Percentiles rank a stretch among this genome's conserved stretches.
phyloP scores from a whole-genome alignment of 2,888 invertebrate species.

The Thymelicus lineola region DNA sequence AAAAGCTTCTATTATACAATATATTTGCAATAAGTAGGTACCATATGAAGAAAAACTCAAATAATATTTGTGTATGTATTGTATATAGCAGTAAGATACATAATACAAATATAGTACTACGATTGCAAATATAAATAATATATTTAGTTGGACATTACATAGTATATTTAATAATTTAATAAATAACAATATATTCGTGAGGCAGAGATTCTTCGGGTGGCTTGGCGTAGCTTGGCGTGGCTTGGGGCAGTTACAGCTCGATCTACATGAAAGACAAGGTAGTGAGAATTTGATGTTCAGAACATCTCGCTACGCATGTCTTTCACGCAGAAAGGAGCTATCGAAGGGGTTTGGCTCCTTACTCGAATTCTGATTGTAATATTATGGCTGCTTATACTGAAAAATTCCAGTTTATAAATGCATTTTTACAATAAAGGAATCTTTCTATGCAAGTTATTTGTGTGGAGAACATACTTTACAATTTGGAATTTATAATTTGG shows the following conservation, averaged over 20 bases:
- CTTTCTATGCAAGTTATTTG: conserved; percentile 20
- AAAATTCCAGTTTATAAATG: conserved; percentile 25
- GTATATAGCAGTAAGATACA: not conserved
- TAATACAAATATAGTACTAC: not conserved
- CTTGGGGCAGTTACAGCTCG: conserved; percentile 67
- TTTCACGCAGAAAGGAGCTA: conserved; percentile 91
- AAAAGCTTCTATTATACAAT: not conserved
- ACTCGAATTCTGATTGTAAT: conserved; percentile 26
- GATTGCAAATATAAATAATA: conserved; percentile 10
- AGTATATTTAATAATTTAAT: not conserved
- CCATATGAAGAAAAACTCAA: not conserved
- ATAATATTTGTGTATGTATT: not conserved
- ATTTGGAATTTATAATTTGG: not conserved
- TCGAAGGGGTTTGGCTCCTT: conserved; percentile 18
- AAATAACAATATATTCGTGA: not conserved
- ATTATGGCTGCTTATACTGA: conserved; percentile 20
- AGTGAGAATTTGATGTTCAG: conserved; percentile 91
- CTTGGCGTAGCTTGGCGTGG: conserved; percentile 18
- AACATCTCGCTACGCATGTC: conserved; percentile 99
- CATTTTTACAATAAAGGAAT: conserved; percentile 11
- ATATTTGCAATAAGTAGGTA: conserved; percentile 2
- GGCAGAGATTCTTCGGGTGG: conserved; percentile 18
- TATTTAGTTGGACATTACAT: not conserved
- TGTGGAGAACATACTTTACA: not conserved
- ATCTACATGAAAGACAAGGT: conserved; percentile 99